Evolutionary conservation across 2,888 invertebrate genomes (phyloP).

Genomic region (Sesia apiformis): DNA sequence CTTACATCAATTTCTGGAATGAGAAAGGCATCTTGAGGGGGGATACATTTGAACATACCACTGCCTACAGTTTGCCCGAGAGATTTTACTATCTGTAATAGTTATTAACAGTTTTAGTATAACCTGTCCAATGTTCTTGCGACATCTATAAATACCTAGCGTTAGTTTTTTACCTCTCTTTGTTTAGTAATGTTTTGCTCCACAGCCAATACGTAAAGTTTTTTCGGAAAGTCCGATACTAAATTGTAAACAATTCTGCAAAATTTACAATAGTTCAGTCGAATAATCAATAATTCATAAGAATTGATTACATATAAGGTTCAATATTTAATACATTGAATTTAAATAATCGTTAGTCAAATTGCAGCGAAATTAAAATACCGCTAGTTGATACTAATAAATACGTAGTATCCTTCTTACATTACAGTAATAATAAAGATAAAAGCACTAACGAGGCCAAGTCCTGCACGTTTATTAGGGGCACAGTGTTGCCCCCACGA

Average conservation of each 20-base stretch:
- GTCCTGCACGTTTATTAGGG: slow-evolving; percentile 78
- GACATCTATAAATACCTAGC: no score
- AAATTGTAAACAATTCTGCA: slow-evolving; percentile 62
- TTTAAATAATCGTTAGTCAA: neutral
- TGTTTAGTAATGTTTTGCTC: slow-evolving; percentile 74
- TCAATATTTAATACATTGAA: no score
- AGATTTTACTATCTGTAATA: slow-evolving; percentile 69
- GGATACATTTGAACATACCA: slow-evolving; percentile 71
- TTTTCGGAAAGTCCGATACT: slow-evolving; percentile 67
- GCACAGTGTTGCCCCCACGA: slow-evolving; percentile 74
- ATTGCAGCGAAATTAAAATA: neutral
- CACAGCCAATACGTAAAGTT: slow-evolving; percentile 77
- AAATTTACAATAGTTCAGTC: slow-evolving; percentile 3
- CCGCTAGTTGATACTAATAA: neutral
- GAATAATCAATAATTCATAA: no score
- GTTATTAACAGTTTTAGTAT: neutral
- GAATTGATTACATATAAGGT: no score
- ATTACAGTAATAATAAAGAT: neutral
- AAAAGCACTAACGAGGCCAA: slow-evolving; percentile 61
- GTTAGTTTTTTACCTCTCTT: slow-evolving; percentile 37
- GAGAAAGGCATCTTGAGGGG: slow-evolving; percentile 73
- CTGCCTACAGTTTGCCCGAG: slow-evolving; percentile 69
- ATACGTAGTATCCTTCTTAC: no score
- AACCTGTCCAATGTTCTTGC: no score
- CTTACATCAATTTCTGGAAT: slow-evolving; percentile 63